Percentiles rank a stretch among this genome's conserved stretches.
Evolutionary conservation across 2,113 vertebrate species (phyloP).

Genomic region (Craseonycteris thonglongyai): DNA sequence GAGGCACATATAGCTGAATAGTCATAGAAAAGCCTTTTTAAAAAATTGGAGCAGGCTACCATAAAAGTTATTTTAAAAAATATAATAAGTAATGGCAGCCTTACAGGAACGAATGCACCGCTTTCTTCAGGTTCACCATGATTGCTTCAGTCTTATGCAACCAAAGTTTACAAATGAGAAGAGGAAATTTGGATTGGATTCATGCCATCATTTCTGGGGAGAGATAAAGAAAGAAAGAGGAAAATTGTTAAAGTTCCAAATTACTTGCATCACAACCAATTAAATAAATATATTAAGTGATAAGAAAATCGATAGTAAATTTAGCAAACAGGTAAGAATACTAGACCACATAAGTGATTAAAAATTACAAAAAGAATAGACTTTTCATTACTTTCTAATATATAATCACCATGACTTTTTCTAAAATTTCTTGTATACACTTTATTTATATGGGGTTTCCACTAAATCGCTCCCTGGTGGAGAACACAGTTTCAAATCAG

Average conservation of each 20-base stretch:
- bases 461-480: not conserved
- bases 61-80: not conserved
- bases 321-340: not conserved
- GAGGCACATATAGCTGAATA: not conserved
- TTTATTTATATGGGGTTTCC: not conserved
- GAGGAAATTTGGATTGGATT: slow-evolving; percentile 24
- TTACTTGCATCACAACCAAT: not conserved
- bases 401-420: not conserved
- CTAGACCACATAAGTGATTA: not conserved
- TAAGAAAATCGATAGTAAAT: not conserved
- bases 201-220: slow-evolving; percentile 51
- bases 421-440: not conserved
- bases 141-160: slow-evolving; percentile 54
- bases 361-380: not conserved
- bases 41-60: not conserved
- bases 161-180: slow-evolving; percentile 34
- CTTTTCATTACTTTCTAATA: not conserved
- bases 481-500: not conserved
- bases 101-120: slow-evolving; percentile 66
- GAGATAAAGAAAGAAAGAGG: slow-evolving; percentile 35
- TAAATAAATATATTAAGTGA: slow-evolving; percentile 10
- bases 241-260: slow-evolving; percentile 32
- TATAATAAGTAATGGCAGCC: slow-evolving; percentile 3
- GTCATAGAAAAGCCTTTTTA: not conserved
- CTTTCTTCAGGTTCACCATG: slow-evolving; percentile 60